Evolutionary conservation across 1,140 invertebrate species (phyloP).

Genomic region (Popillia japonica): DNA sequence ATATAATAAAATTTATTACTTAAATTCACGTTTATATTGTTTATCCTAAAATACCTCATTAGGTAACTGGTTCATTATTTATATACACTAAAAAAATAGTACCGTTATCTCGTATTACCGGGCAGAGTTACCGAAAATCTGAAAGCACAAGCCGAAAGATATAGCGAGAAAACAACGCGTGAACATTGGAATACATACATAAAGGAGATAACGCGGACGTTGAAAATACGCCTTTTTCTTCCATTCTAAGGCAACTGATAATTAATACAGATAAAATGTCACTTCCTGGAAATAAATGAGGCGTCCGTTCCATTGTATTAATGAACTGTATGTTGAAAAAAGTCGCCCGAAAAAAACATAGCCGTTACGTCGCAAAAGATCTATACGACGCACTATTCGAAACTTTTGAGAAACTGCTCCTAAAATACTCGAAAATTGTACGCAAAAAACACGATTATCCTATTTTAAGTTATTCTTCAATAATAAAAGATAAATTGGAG

Average conservation of each 20-base stretch:
- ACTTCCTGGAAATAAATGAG: constrained; percentile 19
- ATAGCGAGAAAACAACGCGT: no score
- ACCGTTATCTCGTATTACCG: no score
- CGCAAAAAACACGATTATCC: background rate
- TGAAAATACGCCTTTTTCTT: background rate
- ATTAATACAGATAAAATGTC: constrained; percentile 29
- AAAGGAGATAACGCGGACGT: background rate
- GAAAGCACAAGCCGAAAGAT: no score
- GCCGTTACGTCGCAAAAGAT: background rate
- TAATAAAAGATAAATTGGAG: background rate
- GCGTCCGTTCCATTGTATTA: background rate
- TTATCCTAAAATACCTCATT: no score
- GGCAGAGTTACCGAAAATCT: no score
- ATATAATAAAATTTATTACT: no score
- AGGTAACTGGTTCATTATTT: no score
- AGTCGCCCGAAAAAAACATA: background rate
- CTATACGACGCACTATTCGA: background rate
- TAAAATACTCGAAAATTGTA: background rate
- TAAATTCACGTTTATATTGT: no score
- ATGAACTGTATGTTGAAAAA: constrained; percentile 21
- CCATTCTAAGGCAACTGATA: background rate
- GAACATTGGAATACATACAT: background rate
- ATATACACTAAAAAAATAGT: no score
- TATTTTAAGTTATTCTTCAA: background rate
- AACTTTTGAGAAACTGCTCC: background rate